Conservation (phyloP, 2,797 vertebrate genomes). For the Pantherophis alleghaniensis region DNA sequence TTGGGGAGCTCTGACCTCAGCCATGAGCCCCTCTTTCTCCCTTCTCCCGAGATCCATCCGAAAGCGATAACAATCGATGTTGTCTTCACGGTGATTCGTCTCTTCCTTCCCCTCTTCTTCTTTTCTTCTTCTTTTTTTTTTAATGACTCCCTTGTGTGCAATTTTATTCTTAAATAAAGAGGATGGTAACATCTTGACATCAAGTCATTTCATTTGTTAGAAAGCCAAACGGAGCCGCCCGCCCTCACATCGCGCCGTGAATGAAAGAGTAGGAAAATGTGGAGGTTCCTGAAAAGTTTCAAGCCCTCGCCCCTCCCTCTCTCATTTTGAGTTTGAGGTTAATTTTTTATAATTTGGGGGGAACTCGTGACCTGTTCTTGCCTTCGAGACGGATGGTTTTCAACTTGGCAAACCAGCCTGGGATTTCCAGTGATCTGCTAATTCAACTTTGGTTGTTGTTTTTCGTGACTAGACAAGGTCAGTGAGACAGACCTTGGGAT, state of each 20-base stretch:
- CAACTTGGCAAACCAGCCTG: neutral
- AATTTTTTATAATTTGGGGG: neutral
- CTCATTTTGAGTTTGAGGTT: neutral
- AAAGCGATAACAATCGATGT: slow-evolving; percentile 65
- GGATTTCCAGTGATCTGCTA: neutral
- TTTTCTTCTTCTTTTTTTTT: slow-evolving; percentile 10
- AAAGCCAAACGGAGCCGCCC: slow-evolving; percentile 58
- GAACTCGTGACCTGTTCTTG: neutral
- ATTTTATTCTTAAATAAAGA: slow-evolving; percentile 72
- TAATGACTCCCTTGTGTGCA: slow-evolving; percentile 69
- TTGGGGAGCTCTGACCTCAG: fast-evolving
- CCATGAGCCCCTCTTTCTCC: slow-evolving; percentile 37
- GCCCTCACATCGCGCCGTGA: slow-evolving; percentile 37
- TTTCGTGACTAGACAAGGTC: neutral
- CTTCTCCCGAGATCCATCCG: slow-evolving; percentile 52
- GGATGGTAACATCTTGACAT: slow-evolving; percentile 63
- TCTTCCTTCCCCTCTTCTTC: slow-evolving; percentile 48
- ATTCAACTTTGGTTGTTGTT: neutral
- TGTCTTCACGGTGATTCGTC: slow-evolving; percentile 65
- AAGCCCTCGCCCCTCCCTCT: too few species aligned
- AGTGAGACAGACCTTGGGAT: neutral
- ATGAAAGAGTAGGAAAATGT: slow-evolving; percentile 20
- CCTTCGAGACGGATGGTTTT: neutral
- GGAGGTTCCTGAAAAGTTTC: neutral
- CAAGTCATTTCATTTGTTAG: slow-evolving; percentile 73